phyloP scores from a whole-genome alignment of 1,140 invertebrate species.

The Pogonognathellus flavescens region DNA sequence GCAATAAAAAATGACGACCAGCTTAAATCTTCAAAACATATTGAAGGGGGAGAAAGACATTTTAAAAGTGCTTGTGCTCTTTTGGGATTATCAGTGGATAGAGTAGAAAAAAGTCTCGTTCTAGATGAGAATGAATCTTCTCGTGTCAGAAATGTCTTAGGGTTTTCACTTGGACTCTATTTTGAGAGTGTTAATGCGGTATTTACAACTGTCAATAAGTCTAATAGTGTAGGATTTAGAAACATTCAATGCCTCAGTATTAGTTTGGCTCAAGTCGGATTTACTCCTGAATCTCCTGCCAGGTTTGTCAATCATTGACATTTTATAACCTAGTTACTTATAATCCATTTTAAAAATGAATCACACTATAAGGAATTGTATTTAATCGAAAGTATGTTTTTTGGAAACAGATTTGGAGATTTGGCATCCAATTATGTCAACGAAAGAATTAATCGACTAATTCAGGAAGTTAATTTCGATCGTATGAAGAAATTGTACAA shows the following conservation, averaged over 20 bases:
- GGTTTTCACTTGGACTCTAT: conserved; percentile 62
- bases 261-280: conserved; percentile 62
- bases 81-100: conserved; percentile 59
- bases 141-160: conserved; percentile 62
- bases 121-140: conserved; percentile 61
- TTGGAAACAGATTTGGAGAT: conserved; percentile 62
- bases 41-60: conserved; percentile 61
- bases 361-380: not conserved
- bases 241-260: conserved; percentile 63
- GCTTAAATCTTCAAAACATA: conserved; percentile 49
- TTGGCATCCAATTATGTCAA: conserved; percentile 64
- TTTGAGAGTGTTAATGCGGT: conserved; percentile 62
- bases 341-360: not conserved
- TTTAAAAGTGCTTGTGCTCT: conserved; percentile 64
- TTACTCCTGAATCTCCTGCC: conserved; percentile 52
- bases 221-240: conserved; percentile 64
- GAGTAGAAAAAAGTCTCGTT: conserved; percentile 62
- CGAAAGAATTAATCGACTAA: conserved; percentile 58
- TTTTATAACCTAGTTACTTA: not conserved
- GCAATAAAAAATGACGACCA: conserved; percentile 51
- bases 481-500: conserved; percentile 59
- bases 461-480: conserved; percentile 61
- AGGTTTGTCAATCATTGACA: conserved; percentile 50
- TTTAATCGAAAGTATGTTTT: not conserved
- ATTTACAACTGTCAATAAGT: conserved; percentile 64